A percentile compares a stretch with the other conserved stretches of the same genome.
Evolutionary conservation across 2,888 invertebrate genomes (phyloP).

Genomic region (Drosophila quinaria): DNA sequence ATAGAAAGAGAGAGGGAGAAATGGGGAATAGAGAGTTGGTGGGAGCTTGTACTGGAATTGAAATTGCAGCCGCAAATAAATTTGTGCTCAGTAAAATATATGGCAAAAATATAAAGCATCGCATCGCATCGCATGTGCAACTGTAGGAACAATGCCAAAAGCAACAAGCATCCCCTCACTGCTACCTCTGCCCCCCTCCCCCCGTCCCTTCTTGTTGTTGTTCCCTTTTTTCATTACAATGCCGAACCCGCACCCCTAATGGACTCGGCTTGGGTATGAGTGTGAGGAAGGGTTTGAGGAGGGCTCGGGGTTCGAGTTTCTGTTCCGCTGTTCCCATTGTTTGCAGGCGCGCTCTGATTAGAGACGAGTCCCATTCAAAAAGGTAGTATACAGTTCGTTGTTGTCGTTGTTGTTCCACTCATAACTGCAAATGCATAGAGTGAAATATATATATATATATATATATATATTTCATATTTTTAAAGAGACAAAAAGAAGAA

Average conservation of each 20-base stretch:
- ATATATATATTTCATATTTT: constrained; percentile 33
- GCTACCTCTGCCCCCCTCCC: neutral
- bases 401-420: constrained; percentile 19
- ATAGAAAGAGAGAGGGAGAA: neutral
- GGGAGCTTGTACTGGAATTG: constrained; percentile 55
- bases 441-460: constrained; percentile 33
- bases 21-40: neutral
- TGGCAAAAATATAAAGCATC: constrained; percentile 72
- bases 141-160: constrained; percentile 78
- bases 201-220: constrained; percentile 15
- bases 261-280: constrained; percentile 29
- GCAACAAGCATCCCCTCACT: constrained; percentile 61
- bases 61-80: constrained; percentile 76
- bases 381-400: constrained; percentile 58
- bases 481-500: constrained; percentile 24
- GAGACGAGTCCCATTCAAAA: constrained; percentile 66
- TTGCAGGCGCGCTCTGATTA: constrained; percentile 79
- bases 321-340: constrained; percentile 58
- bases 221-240: constrained; percentile 75
- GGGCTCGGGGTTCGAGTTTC: constrained; percentile 17
- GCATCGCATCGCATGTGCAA: constrained; percentile 78
- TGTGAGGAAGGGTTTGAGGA: neutral
- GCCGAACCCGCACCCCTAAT: constrained; percentile 40
- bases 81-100: constrained; percentile 74
- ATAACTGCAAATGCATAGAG: constrained; percentile 50